A percentile compares a stretch with the other conserved stretches of the same genome.
Conservation (phyloP, 2,113 vertebrate genomes). For the Bufo gargarizans region DNA sequence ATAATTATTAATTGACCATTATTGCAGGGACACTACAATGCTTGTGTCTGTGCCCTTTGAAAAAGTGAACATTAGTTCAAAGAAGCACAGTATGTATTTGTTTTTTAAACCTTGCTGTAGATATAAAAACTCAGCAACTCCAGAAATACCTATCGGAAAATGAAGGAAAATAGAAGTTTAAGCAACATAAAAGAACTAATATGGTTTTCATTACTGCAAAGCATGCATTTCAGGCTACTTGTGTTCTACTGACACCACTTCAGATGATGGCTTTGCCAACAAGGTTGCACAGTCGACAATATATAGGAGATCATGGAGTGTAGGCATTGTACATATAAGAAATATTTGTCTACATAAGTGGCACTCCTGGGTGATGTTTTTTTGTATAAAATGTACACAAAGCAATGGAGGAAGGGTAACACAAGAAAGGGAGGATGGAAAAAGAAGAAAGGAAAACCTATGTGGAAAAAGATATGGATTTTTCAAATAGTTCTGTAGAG, state of each 20-base stretch:
- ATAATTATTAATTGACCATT: constrained; percentile 56
- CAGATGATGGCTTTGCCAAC: not conserved
- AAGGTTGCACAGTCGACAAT: not conserved
- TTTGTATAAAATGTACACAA: not conserved
- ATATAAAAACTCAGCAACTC: constrained; percentile 33
- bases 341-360: not conserved
- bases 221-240: not conserved
- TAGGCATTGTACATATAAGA: not conserved
- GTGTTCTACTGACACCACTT: not conserved
- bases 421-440: not conserved
- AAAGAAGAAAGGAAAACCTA: not conserved
- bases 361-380: not conserved
- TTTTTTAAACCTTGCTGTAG: constrained; percentile 32
- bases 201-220: constrained; percentile 22
- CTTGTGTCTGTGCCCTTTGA: constrained; percentile 42
- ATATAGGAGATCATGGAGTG: not conserved
- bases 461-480: not conserved
- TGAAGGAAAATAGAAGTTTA: constrained; percentile 17
- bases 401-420: not conserved
- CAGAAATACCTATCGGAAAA: not conserved
- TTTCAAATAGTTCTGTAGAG: not conserved
- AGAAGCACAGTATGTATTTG: constrained; percentile 46
- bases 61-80: constrained; percentile 28
- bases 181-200: constrained; percentile 17
- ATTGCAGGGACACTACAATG: constrained; percentile 45